These are phyloP conservation scores for Lepidothrix coronata DNA, from an alignment of 2,113 vertebrate species.

Conservation along the genomic window DNA sequence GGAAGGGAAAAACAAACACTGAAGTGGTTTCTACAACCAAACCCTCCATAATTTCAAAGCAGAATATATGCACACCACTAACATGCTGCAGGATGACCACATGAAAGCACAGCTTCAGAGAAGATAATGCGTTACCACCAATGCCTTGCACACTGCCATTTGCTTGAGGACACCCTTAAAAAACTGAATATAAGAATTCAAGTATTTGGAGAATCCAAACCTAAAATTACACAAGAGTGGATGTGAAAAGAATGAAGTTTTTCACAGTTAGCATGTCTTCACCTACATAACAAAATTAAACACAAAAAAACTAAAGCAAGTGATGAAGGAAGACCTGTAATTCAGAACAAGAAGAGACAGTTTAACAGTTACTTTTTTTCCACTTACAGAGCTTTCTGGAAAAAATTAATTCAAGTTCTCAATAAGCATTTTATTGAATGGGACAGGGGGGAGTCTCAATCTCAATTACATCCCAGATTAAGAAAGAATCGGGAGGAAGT, in stretches of 20 bases:
- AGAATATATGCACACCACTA: neutral
- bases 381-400: rapidly evolving
- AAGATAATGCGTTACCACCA: neutral
- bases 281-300: neutral
- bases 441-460: rapidly evolving
- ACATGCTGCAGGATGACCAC: neutral
- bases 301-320: neutral
- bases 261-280: neutral
- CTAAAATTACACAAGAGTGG: neutral
- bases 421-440: neutral
- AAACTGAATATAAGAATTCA: neutral
- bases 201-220: neutral
- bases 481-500: neutral
- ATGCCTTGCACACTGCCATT: neutral
- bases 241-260: neutral
- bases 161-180: neutral
- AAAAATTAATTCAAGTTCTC: neutral
- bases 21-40: neutral
- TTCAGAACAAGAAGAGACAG: neutral
- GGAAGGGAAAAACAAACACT: constrained; percentile 23
- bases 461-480: neutral
- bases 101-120: neutral
- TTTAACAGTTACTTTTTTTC: neutral
- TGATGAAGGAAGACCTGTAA: neutral
- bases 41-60: neutral